These are phyloP conservation scores for Myotis findleyi DNA, from an alignment of 2,797 vertebrate species.

Conservation along the genomic window DNA sequence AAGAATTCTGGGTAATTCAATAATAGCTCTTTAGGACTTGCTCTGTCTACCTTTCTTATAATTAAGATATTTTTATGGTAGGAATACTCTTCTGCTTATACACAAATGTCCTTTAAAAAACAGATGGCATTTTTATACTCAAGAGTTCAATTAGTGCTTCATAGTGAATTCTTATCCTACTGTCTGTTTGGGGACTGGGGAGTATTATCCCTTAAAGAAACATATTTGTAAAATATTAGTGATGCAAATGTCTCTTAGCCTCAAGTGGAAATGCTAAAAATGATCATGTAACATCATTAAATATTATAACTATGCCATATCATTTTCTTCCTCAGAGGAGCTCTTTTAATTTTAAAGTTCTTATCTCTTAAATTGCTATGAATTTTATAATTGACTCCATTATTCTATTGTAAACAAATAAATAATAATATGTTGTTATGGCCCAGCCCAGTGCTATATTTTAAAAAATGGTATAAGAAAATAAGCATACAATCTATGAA, in stretches of 20 bases:
- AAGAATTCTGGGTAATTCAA: not conserved
- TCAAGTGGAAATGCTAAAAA: constrained; percentile 69
- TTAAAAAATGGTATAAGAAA: not conserved
- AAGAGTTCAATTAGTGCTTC: constrained; percentile 84
- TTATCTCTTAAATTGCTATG: not conserved
- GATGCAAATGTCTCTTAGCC: constrained; percentile 72
- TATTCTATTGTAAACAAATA: constrained; percentile 42
- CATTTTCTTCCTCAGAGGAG: constrained; percentile 42
- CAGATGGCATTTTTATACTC: constrained; percentile 80
- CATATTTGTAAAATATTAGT: constrained; percentile 80
- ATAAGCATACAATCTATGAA: not conserved
- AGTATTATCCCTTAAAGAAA: constrained; percentile 75
- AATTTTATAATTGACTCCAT: constrained; percentile 36
- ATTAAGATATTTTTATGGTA: constrained; percentile 71
- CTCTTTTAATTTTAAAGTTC: constrained; percentile 2
- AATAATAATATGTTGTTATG: not conserved
- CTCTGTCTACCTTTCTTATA: constrained; percentile 52
- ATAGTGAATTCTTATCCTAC: constrained; percentile 61
- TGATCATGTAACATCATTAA: constrained; percentile 73
- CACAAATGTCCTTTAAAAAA: constrained; percentile 82
- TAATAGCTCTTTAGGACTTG: constrained; percentile 14
- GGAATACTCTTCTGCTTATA: constrained; percentile 75
- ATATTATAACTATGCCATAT: constrained; percentile 45
- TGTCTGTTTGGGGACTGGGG: constrained; percentile 67
- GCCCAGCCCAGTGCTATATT: not conserved